A percentile compares a stretch with the other conserved stretches of the same genome.
phyloP scores from a whole-genome alignment of 2,113 vertebrate species.

The Sprattus sprattus region DNA sequence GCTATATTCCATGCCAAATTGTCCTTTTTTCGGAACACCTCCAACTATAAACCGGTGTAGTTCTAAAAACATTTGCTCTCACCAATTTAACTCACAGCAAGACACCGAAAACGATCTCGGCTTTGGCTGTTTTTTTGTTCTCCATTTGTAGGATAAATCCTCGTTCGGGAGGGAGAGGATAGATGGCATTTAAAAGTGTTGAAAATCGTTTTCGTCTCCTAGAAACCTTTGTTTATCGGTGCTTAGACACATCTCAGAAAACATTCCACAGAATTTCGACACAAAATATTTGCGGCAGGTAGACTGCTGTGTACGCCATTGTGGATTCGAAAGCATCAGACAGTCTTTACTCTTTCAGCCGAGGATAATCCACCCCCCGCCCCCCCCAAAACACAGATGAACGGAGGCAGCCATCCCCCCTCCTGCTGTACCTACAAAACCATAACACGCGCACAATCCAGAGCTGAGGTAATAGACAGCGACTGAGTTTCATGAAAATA shows the following conservation, averaged over 20 bases:
- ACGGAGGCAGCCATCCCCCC: background rate
- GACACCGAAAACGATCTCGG: background rate
- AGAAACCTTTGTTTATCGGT: background rate
- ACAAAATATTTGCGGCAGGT: background rate
- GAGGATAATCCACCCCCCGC: conserved; percentile 1
- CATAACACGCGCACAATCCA: background rate
- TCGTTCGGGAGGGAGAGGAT: background rate
- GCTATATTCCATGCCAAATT: background rate
- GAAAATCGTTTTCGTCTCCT: background rate
- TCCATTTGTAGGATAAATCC: background rate
- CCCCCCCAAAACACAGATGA: background rate
- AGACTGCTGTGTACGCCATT: background rate
- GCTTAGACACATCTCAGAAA: conserved; percentile 6
- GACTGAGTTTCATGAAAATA: background rate
- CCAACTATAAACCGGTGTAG: conserved; percentile 34
- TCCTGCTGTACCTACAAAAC: background rate
- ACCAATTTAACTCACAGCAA: conserved; percentile 38
- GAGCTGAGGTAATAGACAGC: background rate
- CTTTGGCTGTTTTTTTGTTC: background rate
- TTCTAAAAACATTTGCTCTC: conserved; percentile 48
- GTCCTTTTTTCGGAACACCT: conserved; percentile 27
- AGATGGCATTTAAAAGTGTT: conserved; percentile 10
- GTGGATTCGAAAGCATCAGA: conserved; percentile 1
- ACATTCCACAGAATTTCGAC: background rate
- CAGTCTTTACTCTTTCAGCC: background rate